Base-by-base conservation (phyloP, 2,888 invertebrate species). In the Drosophila quinaria region DNA sequence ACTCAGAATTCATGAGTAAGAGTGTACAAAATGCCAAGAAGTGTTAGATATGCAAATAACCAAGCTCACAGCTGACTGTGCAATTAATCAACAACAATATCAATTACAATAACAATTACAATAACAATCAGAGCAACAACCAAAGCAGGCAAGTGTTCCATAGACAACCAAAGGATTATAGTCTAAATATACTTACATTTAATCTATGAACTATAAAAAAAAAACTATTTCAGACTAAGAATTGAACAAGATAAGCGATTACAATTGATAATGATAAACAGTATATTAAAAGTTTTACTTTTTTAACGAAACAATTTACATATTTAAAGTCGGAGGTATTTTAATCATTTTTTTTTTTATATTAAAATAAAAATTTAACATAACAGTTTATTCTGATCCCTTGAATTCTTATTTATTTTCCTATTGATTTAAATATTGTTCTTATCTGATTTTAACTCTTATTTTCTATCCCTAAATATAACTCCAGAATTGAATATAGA, bases 1-100 rank as follows among this genome's bases (percentile, higher is more conserved):
- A 60, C 51, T 50, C 49, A 35, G 37, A 51, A 44, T 47, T 39
- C 41, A 17, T 25, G 17, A 19, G 50, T 47, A 42, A 54, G 41
- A 42, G 31, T 62, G 50, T 19, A 49, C 22, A 15, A 39, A 49
- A 55, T 59, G 41, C 25, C n/a, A 37, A 55, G n/a, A 59, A 25
- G 63, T 33, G 46, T 50, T 17, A 46, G 22, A 46, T 37, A 37
- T 52, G 19, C 41, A 42, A 52, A 33, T 37, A 46, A 29, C 3
- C 9, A 54, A 55, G 19, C 19, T 41, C 41, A 41, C 52, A 54
- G 47, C 8, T 42, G 31, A 69, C 33, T 41, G 10, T 9, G 33
- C 3, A 58, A 31, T 17, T 22, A 9, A 17, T 10, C 55, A 19
- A 22, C n/a, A 19, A 11, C n/a, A 17, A 42, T 8, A 33, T n/a